A percentile compares a stretch with the other conserved stretches of the same genome.
phyloP scores from a whole-genome alignment of 2,888 invertebrate species.

The Spodoptera picta region DNA sequence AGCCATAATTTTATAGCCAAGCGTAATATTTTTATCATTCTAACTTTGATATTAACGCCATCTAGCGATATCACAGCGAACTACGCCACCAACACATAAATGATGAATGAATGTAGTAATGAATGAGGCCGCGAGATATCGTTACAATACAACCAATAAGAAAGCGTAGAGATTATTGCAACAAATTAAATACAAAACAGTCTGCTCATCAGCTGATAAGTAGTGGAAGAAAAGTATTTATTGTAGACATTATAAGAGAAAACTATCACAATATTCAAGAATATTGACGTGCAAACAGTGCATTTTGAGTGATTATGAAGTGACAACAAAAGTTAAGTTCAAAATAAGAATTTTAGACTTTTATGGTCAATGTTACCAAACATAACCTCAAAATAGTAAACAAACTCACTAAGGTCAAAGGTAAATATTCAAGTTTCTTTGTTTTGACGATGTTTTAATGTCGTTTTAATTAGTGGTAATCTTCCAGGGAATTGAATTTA shows the following conservation, averaged over 20 bases:
- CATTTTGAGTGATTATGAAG: constrained; percentile 25
- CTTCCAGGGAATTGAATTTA: constrained; percentile 22
- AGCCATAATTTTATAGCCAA: too few species aligned
- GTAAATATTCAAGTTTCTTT: constrained; percentile 48
- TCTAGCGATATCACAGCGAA: constrained; percentile 41
- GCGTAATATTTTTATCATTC: too few species aligned
- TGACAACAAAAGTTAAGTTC: constrained; percentile 24
- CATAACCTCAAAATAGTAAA: constrained; percentile 65
- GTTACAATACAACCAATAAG: constrained; percentile 33
- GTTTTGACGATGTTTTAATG: constrained; percentile 22
- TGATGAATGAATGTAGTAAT: constrained; percentile 47
- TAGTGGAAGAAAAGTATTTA: constrained; percentile 45
- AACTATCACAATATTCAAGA: constrained; percentile 23
- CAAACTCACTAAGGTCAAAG: constrained; percentile 53
- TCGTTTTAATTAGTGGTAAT: constrained; percentile 14
- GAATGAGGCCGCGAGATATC: constrained; percentile 47
- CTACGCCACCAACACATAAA: constrained; percentile 13
- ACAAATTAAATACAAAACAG: constrained; percentile 42
- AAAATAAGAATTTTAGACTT: constrained; percentile 22
- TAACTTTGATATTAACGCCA: constrained; percentile 42
- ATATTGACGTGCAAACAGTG: constrained; percentile 24
- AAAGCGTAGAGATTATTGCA: constrained; percentile 32
- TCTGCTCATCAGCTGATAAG: constrained; percentile 55
- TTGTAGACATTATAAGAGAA: constrained; percentile 31
- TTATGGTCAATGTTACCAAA: constrained; percentile 32